phyloP scores from a whole-genome alignment of 2,113 vertebrate species.

The Nanorana parkeri region DNA sequence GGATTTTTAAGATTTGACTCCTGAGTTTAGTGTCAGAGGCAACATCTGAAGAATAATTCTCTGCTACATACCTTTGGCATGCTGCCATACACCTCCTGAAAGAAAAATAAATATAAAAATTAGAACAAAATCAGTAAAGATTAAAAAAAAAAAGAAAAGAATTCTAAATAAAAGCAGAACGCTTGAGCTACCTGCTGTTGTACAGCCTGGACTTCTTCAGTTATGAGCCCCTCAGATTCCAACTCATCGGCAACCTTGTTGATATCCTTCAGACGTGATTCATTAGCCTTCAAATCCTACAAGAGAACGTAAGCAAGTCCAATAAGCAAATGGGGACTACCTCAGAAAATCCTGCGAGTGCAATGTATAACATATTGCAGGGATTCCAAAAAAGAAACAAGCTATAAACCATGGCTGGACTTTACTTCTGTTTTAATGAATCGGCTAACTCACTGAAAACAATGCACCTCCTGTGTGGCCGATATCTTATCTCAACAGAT shows the following conservation, averaged over 20 bases:
- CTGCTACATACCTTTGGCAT: conserved; percentile 80
- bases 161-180: background rate
- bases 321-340: no score
- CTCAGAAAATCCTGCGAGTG: no score
- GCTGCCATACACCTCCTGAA: conserved; percentile 82
- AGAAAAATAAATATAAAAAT: conserved; percentile 55
- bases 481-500: no score
- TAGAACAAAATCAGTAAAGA: background rate
- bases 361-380: no score
- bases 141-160: background rate
- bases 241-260: conserved; percentile 95
- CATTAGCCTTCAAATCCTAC: conserved; percentile 96
- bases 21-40: no score
- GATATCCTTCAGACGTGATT: conserved; percentile 96
- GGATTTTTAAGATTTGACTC: no score
- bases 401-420: no score
- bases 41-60: no score
- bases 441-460: no score
- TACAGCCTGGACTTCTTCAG: conserved; percentile 89
- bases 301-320: conserved; percentile 2
- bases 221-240: conserved; percentile 96
- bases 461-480: no score
- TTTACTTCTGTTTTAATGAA: no score
- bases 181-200: conserved; percentile 82
- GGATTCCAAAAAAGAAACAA: no score